Evolutionary conservation across 2,113 vertebrate genomes (phyloP).

Genomic region (Thunnus thynnus): DNA sequence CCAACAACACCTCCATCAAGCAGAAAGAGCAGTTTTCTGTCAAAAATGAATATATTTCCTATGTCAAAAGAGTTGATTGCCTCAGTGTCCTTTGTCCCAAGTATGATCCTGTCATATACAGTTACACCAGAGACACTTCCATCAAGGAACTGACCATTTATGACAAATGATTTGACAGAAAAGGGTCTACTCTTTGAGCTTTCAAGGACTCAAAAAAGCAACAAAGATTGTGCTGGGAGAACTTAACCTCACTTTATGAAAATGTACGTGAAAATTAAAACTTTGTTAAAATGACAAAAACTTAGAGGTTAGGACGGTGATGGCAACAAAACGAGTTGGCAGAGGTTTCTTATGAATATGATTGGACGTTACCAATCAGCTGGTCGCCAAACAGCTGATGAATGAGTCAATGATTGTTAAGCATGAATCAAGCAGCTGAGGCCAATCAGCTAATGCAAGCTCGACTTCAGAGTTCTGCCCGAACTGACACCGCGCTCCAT

Average conservation of each 20-base stretch:
- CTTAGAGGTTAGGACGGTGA: neutral
- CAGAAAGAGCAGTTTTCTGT: neutral
- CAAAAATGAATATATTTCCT: neutral
- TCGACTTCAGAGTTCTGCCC: neutral
- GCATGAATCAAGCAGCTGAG: conserved; percentile 1
- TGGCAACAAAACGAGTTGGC: neutral
- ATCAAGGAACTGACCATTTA: neutral
- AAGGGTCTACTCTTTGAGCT: too few relatives aligned
- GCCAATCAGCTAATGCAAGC: conserved; percentile 9
- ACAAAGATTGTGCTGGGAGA: too few relatives aligned
- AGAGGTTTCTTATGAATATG: neutral
- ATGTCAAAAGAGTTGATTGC: neutral
- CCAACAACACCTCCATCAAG: neutral
- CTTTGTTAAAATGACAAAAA: neutral
- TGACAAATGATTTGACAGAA: too few relatives aligned
- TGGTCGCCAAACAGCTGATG: conserved; percentile 1
- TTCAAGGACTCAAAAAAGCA: too few relatives aligned
- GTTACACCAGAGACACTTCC: neutral
- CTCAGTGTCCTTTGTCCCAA: neutral
- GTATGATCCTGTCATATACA: neutral
- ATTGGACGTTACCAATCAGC: neutral
- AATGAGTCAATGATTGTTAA: conserved; percentile 13
- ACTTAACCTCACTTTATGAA: too few relatives aligned
- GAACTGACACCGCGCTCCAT: neutral
- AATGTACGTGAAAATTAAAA: neutral